A percentile compares a stretch with the other conserved stretches of the same genome.
phyloP scores from a whole-genome alignment of 2,888 invertebrate species.

The Lasioglossum leucozonium region DNA sequence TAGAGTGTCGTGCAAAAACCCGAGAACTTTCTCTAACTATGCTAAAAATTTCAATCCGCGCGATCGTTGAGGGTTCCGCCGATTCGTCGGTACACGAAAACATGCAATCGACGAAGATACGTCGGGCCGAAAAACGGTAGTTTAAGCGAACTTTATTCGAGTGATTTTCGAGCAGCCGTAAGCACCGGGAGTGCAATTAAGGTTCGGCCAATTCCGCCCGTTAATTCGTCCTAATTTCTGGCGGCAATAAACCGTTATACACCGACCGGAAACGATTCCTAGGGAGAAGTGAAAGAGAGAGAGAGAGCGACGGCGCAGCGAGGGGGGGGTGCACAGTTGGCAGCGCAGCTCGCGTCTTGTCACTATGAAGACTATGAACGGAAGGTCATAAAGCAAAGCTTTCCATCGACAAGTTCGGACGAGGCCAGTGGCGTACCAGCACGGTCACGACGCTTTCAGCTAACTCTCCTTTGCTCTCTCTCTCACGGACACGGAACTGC shows the following conservation, averaged over 20 bases:
- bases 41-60: too few species aligned
- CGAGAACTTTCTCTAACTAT: too few species aligned
- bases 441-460: conserved; percentile 54
- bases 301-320: neutral
- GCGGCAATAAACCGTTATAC: neutral
- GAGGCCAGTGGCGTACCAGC: conserved; percentile 61
- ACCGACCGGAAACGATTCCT: conserved; percentile 23
- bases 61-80: too few species aligned
- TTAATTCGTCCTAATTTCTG: conserved; percentile 15
- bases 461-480: conserved; percentile 50
- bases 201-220: neutral
- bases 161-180: neutral
- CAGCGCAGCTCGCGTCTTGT: conserved; percentile 46
- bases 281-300: neutral
- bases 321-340: neutral
- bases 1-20: too few species aligned
- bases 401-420: conserved; percentile 77
- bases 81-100: too few species aligned
- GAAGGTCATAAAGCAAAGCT: conserved; percentile 72
- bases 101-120: too few species aligned
- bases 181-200: neutral
- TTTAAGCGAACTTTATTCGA: neutral
- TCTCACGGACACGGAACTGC: conserved; percentile 50
- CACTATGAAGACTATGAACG: conserved; percentile 67
- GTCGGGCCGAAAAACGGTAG: neutral